Evolutionary conservation across 2,113 vertebrate genomes (phyloP).

Genomic region (Sitta europaea): DNA sequence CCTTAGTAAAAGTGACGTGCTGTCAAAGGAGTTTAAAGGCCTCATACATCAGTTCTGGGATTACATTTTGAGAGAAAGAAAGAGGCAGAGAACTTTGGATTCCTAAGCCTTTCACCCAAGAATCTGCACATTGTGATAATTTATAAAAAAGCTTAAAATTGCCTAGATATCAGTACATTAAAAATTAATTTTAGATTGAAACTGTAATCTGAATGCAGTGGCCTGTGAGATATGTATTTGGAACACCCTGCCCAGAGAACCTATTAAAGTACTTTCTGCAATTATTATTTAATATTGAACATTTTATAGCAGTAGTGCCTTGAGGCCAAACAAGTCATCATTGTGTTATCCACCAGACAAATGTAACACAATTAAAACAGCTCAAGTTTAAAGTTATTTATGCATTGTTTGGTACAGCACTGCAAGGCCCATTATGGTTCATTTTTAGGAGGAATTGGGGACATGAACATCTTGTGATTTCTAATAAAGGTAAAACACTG

Average conservation of each 20-base stretch:
- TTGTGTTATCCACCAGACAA: neutral
- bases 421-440: neutral
- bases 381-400: neutral
- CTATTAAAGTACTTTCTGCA: conserved; percentile 34
- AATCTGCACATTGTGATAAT: conserved; percentile 38
- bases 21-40: conserved; percentile 54
- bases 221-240: neutral
- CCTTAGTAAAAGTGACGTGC: conserved; percentile 55
- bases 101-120: conserved; percentile 23
- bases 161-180: conserved; percentile 6
- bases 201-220: conserved; percentile 32
- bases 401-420: neutral
- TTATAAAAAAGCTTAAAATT: conserved; percentile 38
- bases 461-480: neutral
- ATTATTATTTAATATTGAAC: conserved; percentile 53
- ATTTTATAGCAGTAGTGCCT: neutral
- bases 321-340: neutral
- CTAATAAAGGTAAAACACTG: neutral
- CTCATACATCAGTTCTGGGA: conserved; percentile 38
- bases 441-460: neutral
- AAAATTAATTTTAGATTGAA: conserved; percentile 31
- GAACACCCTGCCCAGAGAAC: conserved; percentile 12
- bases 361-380: neutral
- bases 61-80: conserved; percentile 25
- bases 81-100: conserved; percentile 9